phyloP scores from a whole-genome alignment of 2,113 vertebrate species.

The Lipophrys pholis region DNA sequence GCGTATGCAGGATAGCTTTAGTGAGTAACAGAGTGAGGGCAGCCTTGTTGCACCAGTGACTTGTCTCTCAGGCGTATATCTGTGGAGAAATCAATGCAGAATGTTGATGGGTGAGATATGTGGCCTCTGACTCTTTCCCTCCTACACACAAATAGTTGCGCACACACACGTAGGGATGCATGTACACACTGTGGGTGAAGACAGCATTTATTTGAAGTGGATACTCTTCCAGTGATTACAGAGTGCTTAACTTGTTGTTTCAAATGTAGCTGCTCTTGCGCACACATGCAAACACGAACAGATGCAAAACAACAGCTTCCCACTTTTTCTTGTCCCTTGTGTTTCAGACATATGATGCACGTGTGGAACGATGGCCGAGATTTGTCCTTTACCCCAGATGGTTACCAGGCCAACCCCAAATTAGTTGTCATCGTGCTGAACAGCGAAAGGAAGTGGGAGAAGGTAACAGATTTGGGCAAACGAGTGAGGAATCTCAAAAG shows the following conservation, averaged over 20 bases:
- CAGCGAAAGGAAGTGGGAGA: conserved; percentile 93
- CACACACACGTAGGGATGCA: conserved; percentile 32
- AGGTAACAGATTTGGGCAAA: conserved; percentile 82
- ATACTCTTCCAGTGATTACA: conserved; percentile 69
- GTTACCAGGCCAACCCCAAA: conserved; percentile 96
- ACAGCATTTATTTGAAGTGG: conserved; percentile 69
- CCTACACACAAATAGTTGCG: conserved; percentile 62
- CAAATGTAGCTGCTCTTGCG: conserved; percentile 49
- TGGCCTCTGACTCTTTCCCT: conserved; percentile 70
- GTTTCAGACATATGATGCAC: conserved; percentile 96
- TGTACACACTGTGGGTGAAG: conserved; percentile 52
- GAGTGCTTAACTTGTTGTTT: conserved; percentile 69
- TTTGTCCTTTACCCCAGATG: conserved; percentile 96
- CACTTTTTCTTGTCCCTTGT: conserved; percentile 6
- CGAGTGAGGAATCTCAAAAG: background rate
- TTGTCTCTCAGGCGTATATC: conserved; percentile 68
- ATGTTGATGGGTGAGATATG: conserved; percentile 72
- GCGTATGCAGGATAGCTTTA: conserved; percentile 40
- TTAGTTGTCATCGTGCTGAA: conserved; percentile 96
- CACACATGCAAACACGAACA: conserved; percentile 39
- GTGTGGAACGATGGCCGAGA: conserved; percentile 94
- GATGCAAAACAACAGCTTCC: conserved; percentile 50
- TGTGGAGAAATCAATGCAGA: conserved; percentile 76
- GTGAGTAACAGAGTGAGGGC: conserved; percentile 67
- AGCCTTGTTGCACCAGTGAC: conserved; percentile 60